Evolutionary conservation across 2,113 vertebrate genomes (phyloP), one percentile per base, ranked within the genome.

Genomic region (Lepus timidus): DNA sequence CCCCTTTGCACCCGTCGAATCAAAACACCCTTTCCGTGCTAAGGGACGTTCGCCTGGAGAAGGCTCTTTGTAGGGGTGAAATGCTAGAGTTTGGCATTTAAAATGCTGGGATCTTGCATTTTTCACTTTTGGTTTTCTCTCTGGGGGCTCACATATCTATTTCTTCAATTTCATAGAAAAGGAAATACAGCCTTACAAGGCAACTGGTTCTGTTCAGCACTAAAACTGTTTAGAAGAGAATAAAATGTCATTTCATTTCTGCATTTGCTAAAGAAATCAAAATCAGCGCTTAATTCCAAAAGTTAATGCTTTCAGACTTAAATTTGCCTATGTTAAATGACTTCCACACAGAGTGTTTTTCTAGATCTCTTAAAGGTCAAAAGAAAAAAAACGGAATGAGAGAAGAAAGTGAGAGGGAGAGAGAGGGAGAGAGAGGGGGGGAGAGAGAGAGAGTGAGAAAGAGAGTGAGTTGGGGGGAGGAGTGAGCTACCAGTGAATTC

Each of bases 361-460:
- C 97, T 90, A 97, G 91, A 96, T 97, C 91, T 96, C 97, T 97
- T 98, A 97, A 98, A 98, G 98, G 98, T 98, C 97, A 98, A 93
- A 94, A 97, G 80, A 85, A 95, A 97, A 92, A 79, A 39, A 70
- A 74, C 31, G 58, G 65, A n/a, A 27, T 39, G 19, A 55, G 68
- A 75, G 85, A 83, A 68, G 20, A 39, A 55, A 70, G 27, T 22
- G 25, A 25, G 36, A 62, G 88, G 94, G 95, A 74, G 96, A 92
- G 96, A 96, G 86, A 76, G 79, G 93, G 65, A 61, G 74, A 95
- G 55, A 96, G 95, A 97, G 92, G 93, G 96, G 95, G 96, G 96
- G 96, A 39, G 71, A 33, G 68, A 19, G n/a, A 33, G 19, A 33
- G 7, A 19, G 9, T 71, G 68, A 33, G 90, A 70, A 64, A 44